phyloP scores from a whole-genome alignment of 2,797 vertebrate species.

The Morus bassanus region DNA sequence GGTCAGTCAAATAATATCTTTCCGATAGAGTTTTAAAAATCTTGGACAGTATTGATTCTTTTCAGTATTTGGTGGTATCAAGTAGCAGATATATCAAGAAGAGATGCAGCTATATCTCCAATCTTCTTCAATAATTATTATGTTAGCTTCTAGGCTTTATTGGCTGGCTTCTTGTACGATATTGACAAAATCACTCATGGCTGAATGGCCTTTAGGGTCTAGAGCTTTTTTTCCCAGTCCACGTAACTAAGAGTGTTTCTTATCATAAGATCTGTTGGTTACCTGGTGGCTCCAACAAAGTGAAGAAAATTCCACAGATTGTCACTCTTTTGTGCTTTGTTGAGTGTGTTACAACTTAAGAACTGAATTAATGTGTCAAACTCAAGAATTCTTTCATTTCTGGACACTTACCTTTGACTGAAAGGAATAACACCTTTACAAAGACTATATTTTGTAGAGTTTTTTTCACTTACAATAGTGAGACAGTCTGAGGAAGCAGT shows the following conservation, averaged over 20 bases:
- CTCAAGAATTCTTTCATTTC: not conserved
- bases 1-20: not conserved
- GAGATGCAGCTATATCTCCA: not conserved
- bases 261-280: not conserved
- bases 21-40: not conserved
- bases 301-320: not conserved
- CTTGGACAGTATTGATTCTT: not conserved
- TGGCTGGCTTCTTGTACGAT: not conserved
- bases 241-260: not conserved
- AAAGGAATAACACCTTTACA: not conserved
- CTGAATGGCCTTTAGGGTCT: not conserved
- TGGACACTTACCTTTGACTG: not conserved
- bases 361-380: not conserved
- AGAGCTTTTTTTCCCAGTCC: not conserved
- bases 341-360: not conserved
- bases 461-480: not conserved
- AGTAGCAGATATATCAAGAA: not conserved
- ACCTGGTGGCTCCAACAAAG: not conserved
- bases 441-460: not conserved
- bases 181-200: not conserved
- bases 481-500: not conserved
- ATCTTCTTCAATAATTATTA: not conserved
- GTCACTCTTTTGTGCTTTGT: not conserved
- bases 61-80: not conserved
- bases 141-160: not conserved